phyloP scores from a whole-genome alignment of 2,888 invertebrate species.

The Encarsia formosa region DNA sequence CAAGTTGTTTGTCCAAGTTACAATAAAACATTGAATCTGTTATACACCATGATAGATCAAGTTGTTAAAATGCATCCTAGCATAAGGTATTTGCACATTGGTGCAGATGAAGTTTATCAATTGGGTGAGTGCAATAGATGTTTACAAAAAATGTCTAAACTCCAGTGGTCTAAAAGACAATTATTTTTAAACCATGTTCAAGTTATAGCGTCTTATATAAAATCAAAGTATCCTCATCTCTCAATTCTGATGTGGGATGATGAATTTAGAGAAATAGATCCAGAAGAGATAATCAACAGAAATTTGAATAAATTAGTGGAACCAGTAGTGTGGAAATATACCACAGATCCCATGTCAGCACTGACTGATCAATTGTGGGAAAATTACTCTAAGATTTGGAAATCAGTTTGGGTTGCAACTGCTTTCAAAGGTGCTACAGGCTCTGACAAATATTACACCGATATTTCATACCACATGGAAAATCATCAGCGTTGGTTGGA shows the following conservation, averaged over 20 bases:
- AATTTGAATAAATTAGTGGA: slow-evolving; percentile 56
- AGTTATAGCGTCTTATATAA: slow-evolving; percentile 54
- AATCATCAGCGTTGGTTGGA: slow-evolving; percentile 73
- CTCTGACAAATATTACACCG: slow-evolving; percentile 54
- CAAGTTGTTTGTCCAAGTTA: slow-evolving; percentile 70
- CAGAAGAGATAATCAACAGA: slow-evolving; percentile 47
- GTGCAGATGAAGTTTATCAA: slow-evolving; percentile 78
- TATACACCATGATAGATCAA: slow-evolving; percentile 70
- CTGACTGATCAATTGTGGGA: slow-evolving; percentile 55
- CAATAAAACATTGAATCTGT: slow-evolving; percentile 55
- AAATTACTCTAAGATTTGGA: slow-evolving; percentile 60
- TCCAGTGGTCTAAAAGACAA: slow-evolving; percentile 54
- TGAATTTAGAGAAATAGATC: slow-evolving; percentile 62
- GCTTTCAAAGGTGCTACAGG: slow-evolving; percentile 80
- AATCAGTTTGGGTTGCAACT: slow-evolving; percentile 73
- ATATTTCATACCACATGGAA: slow-evolving; percentile 61
- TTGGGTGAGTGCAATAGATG: slow-evolving; percentile 64
- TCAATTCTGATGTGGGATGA: slow-evolving; percentile 78
- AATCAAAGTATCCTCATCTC: slow-evolving; percentile 53
- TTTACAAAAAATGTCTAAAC: slow-evolving; percentile 46
- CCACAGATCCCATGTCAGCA: slow-evolving; percentile 49
- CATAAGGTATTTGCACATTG: slow-evolving; percentile 64
- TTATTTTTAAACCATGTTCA: slow-evolving; percentile 63
- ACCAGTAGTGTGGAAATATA: slow-evolving; percentile 71
- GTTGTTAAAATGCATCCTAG: slow-evolving; percentile 59